Evolutionary conservation across 2,888 invertebrate genomes (phyloP).

Genomic region (Synanthedon myopaeformis): DNA sequence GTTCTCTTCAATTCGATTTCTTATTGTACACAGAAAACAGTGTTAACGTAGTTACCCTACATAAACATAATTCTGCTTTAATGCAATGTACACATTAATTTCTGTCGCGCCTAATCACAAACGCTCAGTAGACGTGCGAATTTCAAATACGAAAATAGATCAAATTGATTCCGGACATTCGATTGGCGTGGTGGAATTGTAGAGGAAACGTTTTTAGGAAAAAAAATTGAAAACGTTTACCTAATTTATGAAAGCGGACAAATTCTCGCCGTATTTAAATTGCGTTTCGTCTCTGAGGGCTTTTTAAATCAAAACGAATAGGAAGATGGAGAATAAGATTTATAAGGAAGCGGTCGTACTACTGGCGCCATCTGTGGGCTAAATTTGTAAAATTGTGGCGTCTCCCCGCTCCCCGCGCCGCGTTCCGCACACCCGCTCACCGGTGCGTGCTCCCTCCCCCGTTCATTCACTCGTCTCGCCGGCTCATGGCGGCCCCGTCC

Average conservation of each 20-base stretch:
- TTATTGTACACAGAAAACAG: conserved; percentile 26
- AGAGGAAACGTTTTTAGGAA: conserved; percentile 50
- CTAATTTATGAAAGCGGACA: conserved; percentile 44
- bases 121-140: conserved; percentile 46
- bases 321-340: no score
- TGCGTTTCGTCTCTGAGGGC: no score
- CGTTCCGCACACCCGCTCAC: conserved; percentile 10
- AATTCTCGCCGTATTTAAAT: conserved; percentile 4
- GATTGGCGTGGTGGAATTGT: conserved; percentile 28
- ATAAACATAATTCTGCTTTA: conserved; percentile 11
- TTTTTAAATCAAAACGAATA: no score
- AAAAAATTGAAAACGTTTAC: conserved; percentile 57
- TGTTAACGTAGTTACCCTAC: conserved; percentile 4
- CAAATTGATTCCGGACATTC: conserved; percentile 60
- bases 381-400: conserved; percentile 2
- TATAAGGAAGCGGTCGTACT: no score
- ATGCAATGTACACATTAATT: conserved; percentile 62
- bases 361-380: conserved; percentile 46
- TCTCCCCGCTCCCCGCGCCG: conserved; percentile 15
- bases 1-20: conserved; percentile 17
- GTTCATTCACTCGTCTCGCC: conserved; percentile 31
- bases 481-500: not conserved
- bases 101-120: conserved; percentile 26
- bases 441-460: conserved; percentile 16
- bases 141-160: conserved; percentile 48